These are phyloP conservation scores for Rhyacophila brunnea DNA, from an alignment of 1,140 invertebrate genomes.

Conservation along the genomic window DNA sequence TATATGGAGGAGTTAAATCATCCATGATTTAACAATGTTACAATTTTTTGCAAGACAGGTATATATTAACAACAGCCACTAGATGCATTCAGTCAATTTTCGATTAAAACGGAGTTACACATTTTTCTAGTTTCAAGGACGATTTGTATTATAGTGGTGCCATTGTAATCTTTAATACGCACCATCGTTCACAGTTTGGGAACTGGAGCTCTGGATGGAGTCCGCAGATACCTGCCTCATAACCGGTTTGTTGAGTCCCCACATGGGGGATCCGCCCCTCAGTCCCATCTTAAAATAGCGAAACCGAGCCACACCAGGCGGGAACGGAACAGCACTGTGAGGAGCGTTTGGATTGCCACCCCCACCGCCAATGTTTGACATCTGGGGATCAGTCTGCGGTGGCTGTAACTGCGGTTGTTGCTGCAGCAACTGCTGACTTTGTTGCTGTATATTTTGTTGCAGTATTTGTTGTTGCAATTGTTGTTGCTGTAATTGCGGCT, in stretches of 20 bases:
- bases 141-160: too few species aligned
- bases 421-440: background rate
- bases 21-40: too few species aligned
- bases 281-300: conserved; percentile 65
- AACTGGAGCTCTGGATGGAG: conserved; percentile 11
- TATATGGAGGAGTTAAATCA: too few species aligned
- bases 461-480: conserved; percentile 41
- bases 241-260: conserved; percentile 49
- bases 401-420: conserved; percentile 42
- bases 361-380: conserved; percentile 40
- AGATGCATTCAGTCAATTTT: too few species aligned
- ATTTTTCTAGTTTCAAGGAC: too few species aligned
- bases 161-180: too few species aligned
- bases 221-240: conserved; percentile 8
- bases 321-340: conserved; percentile 54
- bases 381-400: conserved; percentile 16
- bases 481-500: conserved; percentile 33
- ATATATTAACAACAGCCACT: too few species aligned
- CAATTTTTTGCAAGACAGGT: too few species aligned
- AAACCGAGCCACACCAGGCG: conserved; percentile 49
- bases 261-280: conserved; percentile 72
- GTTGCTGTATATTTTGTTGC: conserved; percentile 41
- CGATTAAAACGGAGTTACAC: too few species aligned
- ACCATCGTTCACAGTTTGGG: conserved; percentile 14
- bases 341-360: conserved; percentile 54